A percentile compares a stretch with the other conserved stretches of the same genome.
phyloP scores from a whole-genome alignment of 2,797 vertebrate genomes.

The Sebastes melanostomus region DNA sequence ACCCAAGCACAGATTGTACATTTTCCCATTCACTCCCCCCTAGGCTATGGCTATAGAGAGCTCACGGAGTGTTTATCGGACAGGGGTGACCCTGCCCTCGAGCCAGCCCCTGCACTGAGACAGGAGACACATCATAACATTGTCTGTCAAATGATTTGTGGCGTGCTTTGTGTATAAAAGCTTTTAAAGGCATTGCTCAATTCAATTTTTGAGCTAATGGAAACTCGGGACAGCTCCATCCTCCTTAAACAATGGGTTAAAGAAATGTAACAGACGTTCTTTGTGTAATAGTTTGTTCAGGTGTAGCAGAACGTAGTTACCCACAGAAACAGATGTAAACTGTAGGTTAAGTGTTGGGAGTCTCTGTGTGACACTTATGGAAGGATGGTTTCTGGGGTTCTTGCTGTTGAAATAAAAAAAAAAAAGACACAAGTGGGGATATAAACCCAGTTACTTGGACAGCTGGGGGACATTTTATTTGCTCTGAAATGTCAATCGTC shows the following conservation, averaged over 20 bases:
- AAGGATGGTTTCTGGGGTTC: conserved; percentile 34
- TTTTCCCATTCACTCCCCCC: conserved; percentile 58
- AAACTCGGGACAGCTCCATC: conserved; percentile 54
- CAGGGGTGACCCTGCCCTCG: conserved; percentile 64
- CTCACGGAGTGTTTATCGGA: conserved; percentile 71
- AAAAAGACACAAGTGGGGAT: conserved; percentile 15
- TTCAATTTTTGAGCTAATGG: conserved; percentile 66
- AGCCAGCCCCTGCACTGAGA: conserved; percentile 60
- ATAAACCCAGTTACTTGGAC: conserved; percentile 74
- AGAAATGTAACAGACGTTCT: conserved; percentile 45
- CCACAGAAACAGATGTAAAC: conserved; percentile 39
- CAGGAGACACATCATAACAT: conserved; percentile 75
- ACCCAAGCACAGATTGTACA: conserved; percentile 59
- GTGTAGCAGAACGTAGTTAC: conserved; percentile 40
- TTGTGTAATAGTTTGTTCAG: conserved; percentile 67
- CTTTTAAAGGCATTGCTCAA: conserved; percentile 72
- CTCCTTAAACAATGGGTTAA: conserved; percentile 46
- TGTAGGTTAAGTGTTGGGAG: conserved; percentile 35
- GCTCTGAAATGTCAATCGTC: conserved; percentile 73
- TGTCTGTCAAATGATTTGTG: conserved; percentile 72
- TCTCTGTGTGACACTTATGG: conserved; percentile 32
- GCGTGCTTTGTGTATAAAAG: conserved; percentile 54
- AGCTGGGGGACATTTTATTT: conserved; percentile 81
- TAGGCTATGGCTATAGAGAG: conserved; percentile 50
- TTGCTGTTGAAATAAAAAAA: conserved; percentile 47